Percentiles rank a stretch among this genome's conserved stretches.
Evolutionary conservation across 2,113 vertebrate genomes (phyloP).

Genomic region (Corythornis cristatus): DNA sequence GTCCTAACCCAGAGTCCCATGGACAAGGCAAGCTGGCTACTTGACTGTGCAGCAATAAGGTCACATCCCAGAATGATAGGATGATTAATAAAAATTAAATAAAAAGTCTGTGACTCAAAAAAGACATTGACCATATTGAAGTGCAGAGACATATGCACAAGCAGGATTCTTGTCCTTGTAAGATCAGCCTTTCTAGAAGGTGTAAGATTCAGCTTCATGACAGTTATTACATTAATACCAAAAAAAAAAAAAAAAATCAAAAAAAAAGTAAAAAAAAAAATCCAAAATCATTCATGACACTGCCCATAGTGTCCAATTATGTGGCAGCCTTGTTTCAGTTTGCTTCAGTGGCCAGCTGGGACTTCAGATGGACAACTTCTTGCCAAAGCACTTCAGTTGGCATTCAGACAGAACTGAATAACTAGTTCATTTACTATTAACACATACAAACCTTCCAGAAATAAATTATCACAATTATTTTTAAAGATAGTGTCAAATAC

Average conservation of each 20-base stretch:
- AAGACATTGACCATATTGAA: background rate
- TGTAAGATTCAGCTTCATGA: background rate
- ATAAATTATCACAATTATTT: background rate
- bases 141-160: background rate
- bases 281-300: background rate
- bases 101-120: background rate
- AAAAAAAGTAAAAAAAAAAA: background rate
- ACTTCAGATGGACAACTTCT: background rate
- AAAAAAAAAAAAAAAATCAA: background rate
- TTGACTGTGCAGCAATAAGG: background rate
- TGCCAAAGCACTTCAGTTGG: background rate
- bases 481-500: background rate
- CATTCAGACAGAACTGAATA: background rate
- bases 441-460: conserved; percentile 4
- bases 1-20: background rate
- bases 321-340: background rate
- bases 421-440: background rate
- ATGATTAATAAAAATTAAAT: background rate
- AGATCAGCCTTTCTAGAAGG: background rate
- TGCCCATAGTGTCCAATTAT: background rate
- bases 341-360: conserved; percentile 16
- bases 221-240: background rate
- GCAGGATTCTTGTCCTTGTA: background rate
- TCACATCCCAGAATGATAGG: background rate
- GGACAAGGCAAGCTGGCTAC: background rate